A percentile compares a stretch with the other conserved stretches of the same genome.
Conservation (phyloP, 2,113 vertebrate species). For the Deroptyus accipitrinus region DNA sequence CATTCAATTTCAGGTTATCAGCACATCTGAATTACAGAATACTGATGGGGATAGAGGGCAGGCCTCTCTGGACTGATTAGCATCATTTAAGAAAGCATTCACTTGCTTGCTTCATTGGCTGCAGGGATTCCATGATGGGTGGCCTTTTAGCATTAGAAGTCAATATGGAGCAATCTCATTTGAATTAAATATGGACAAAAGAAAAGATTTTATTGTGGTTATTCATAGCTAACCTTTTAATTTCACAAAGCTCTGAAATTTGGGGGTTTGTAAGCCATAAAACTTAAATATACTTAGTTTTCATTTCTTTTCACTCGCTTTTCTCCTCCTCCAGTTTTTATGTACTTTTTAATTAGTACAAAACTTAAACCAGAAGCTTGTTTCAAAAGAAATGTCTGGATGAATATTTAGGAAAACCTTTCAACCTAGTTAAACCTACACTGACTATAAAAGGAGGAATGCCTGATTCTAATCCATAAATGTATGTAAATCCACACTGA, state of each 20-base stretch:
- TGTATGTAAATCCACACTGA: constrained; percentile 66
- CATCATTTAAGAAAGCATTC: constrained; percentile 95
- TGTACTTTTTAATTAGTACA: constrained; percentile 48
- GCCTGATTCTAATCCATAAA: constrained; percentile 65
- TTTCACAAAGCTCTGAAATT: constrained; percentile 69
- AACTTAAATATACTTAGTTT: constrained; percentile 61
- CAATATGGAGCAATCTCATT: constrained; percentile 86
- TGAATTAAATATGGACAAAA: constrained; percentile 84
- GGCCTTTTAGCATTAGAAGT: constrained; percentile 88
- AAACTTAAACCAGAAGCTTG: constrained; percentile 45
- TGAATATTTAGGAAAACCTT: constrained; percentile 65
- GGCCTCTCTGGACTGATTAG: constrained; percentile 96
- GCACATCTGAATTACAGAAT: constrained; percentile 93
- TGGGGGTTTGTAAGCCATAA: constrained; percentile 50
- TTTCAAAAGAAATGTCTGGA: constrained; percentile 58
- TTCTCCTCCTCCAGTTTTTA: constrained; percentile 32
- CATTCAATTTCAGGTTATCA: constrained; percentile 94
- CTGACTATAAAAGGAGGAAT: constrained; percentile 56
- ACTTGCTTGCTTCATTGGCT: constrained; percentile 82
- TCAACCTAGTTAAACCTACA: constrained; percentile 58
- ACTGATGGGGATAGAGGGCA: constrained; percentile 90
- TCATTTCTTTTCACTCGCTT: constrained; percentile 23
- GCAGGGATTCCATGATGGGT: constrained; percentile 86
- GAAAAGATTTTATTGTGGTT: constrained; percentile 76
- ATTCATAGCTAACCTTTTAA: constrained; percentile 79